Percentiles rank a stretch among this genome's conserved stretches.
Conservation (phyloP, 1,140 invertebrate species). For the Eubasilissa regina region DNA sequence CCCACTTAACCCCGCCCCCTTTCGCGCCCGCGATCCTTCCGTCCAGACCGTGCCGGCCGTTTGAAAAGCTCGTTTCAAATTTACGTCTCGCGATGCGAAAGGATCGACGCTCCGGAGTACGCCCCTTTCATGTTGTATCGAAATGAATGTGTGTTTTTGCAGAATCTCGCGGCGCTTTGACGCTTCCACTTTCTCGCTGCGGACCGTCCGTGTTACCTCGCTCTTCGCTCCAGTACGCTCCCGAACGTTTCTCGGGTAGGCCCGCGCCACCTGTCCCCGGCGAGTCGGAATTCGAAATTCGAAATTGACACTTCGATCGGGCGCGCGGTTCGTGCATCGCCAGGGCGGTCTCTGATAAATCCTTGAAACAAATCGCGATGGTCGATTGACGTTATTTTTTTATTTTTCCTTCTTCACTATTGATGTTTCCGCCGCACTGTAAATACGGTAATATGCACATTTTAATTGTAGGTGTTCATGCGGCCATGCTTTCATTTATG, state of each 20-base stretch:
- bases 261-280: neutral
- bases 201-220: neutral
- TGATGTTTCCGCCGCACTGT: slow-evolving; percentile 35
- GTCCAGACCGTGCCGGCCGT: slow-evolving; percentile 10
- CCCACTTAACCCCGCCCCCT: slow-evolving; percentile 4
- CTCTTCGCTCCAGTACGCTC: slow-evolving; percentile 19
- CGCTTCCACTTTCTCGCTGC: neutral
- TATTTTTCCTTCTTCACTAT: slow-evolving; percentile 17
- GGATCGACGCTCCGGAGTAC: neutral
- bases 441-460: slow-evolving; percentile 42
- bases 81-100: neutral
- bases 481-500: slow-evolving; percentile 19
- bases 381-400: slow-evolving; percentile 28
- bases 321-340: neutral
- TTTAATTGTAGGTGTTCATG: slow-evolving; percentile 40
- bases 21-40: slow-evolving; percentile 11
- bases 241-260: slow-evolving; percentile 28
- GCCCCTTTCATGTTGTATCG: neutral
- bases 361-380: slow-evolving; percentile 16
- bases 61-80: neutral
- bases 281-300: slow-evolving; percentile 20
- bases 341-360: slow-evolving; percentile 18
- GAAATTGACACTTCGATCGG: slow-evolving; percentile 30
- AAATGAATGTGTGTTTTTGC: neutral
- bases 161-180: neutral